Evolutionary conservation across 2,113 vertebrate species (phyloP), one percentile per base, ranked within the genome.

Genomic region (Daboia siamensis): DNA sequence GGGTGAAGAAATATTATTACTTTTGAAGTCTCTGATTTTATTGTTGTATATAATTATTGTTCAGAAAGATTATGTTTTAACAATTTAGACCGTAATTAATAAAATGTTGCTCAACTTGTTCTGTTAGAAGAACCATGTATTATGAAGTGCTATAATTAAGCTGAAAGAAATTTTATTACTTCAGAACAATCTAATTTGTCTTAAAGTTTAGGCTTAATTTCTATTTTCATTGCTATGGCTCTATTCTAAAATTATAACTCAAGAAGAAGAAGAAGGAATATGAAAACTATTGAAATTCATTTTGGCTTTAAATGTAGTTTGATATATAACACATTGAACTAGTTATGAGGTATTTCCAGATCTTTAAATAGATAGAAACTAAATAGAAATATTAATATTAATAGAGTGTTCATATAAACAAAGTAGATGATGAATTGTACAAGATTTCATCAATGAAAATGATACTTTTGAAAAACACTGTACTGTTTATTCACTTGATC

Each of bases 11-110:
- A 8, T 74, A 88, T 44, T 48, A 51, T 91, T 94, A 15, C 74
- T 61, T 90, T 13, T 86, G 57, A 93, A 2, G 10, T 94, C 94
- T 94, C 24, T 86, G 33, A 80, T 80, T 39, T 80, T 80, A 80
- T 80, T 80, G 33, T 20, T 80, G 33, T 8, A 39, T 80, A 20
- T 39, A 3, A 20, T 80, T 39, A 39, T 80, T 80, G 33, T 80
- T 80, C 33, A 39, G 33, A 39, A 80, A 80, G n/a, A 80, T 80
- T 80, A 39, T 33, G 5, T 39, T 80, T 39, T 80, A 80, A 80
- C 69, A 80, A 80, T 80, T 80, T 39, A 80, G 56, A 3, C 93
- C 12, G 20, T 91, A 48, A 52, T n/a, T 94, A 64, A 21, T 90
- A 23, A 90, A 69, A 21, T 46, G 7, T 90, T 74, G 61, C 46